Base-by-base conservation (phyloP, 2,113 vertebrate genomes). In the Macrotus californicus region DNA sequence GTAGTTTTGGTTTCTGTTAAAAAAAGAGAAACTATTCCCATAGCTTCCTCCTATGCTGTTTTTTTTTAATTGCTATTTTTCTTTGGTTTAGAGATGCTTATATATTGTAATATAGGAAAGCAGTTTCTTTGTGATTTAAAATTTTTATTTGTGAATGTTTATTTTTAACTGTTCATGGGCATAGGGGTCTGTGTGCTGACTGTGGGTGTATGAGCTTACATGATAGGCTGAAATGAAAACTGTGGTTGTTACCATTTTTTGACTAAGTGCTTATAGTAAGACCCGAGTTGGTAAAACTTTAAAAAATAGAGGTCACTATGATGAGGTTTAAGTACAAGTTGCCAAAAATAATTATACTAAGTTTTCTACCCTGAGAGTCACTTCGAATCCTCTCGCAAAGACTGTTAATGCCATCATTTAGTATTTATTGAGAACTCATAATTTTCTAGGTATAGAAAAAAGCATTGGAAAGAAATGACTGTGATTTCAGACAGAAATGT, bases 401-500 rank as follows among this genome's bases (percentile, higher is more conserved):
- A 6, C 19, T n/a, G 7, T 46, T 46, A 48, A 9, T 56, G 5
- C 26, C 46, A 73, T 66, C 26, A 22, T 54, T 31, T 22, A 56
- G 19, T 82, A 59, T 89, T 77, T 77, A 39, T 75, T 43, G 76
- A 67, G 19, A 50, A 48, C 15, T 80, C 14, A 31, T 14, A 29
- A 41, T 90, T 93, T 91, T 31, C n/a, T 31, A 92, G 39, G 52
- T 50, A 54, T 18, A 31, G 24, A 39, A 67, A 50, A 82, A 69
- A 72, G 5, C 43, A 72, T 16, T 52, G 26, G 46, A 79, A 91
- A 95, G 91, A 96, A 94, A 80, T 34, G 72, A 1, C 0, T 2
- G 52, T 6, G 81, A 88, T 96, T 98, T 97, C 96, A 94, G 95
- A 95, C 96, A 67, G 93, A 96, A 96, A 96, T 15, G 67, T 80